phyloP scores from a whole-genome alignment of 2,888 invertebrate genomes.

The Agonopterix arenella region DNA sequence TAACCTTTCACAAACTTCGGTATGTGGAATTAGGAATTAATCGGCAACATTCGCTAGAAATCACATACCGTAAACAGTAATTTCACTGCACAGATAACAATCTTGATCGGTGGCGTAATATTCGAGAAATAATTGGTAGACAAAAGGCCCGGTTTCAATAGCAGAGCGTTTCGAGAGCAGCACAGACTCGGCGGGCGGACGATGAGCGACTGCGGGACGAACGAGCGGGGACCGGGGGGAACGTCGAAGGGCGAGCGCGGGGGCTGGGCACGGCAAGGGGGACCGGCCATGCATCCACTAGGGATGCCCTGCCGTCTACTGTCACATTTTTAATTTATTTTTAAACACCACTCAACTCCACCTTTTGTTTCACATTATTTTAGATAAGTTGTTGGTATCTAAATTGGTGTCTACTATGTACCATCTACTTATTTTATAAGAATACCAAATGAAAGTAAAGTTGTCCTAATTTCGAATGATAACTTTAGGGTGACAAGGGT shows the following conservation, averaged over 20 bases:
- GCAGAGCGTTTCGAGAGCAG: slow-evolving; percentile 40
- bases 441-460: no score
- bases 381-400: neutral
- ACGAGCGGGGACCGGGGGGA: slow-evolving; percentile 17
- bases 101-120: slow-evolving; percentile 49
- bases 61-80: slow-evolving; percentile 71
- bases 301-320: slow-evolving; percentile 24
- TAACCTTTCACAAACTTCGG: slow-evolving; percentile 71
- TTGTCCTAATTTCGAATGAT: no score
- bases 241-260: slow-evolving; percentile 14
- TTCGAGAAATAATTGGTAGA: slow-evolving; percentile 51
- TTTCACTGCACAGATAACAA: slow-evolving; percentile 63
- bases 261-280: slow-evolving; percentile 31
- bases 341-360: neutral
- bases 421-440: no score
- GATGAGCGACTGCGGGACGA: slow-evolving; percentile 66
- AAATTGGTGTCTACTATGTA: no score
- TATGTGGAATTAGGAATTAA: slow-evolving; percentile 60
- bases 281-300: slow-evolving; percentile 21
- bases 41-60: slow-evolving; percentile 50
- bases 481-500: no score
- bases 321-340: neutral
- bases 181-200: slow-evolving; percentile 52
- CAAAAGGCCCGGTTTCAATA: slow-evolving; percentile 61
- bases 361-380: neutral